Evolutionary conservation across 2,888 invertebrate genomes (phyloP).

Genomic region (Alcis repandata): DNA sequence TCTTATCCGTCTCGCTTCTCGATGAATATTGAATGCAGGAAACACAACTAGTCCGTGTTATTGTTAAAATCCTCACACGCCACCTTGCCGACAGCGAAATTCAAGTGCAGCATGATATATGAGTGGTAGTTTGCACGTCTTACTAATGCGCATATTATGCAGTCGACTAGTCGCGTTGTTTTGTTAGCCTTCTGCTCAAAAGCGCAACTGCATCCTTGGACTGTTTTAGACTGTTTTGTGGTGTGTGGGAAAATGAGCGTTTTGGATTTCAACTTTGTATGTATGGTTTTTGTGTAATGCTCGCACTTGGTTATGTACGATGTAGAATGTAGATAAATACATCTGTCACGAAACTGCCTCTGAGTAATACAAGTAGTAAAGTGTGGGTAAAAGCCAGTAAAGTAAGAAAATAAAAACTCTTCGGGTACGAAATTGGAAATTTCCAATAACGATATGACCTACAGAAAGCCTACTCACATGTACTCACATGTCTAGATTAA

Average conservation of each 20-base stretch:
- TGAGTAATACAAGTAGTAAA: too few relatives aligned
- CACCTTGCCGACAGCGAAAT: slow-evolving; percentile 17
- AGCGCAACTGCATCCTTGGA: slow-evolving; percentile 26
- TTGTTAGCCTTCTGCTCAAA: slow-evolving; percentile 29
- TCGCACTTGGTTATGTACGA: neutral
- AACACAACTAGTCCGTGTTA: slow-evolving; percentile 10
- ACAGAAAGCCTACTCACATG: too few relatives aligned
- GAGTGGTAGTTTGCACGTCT: slow-evolving; percentile 25
- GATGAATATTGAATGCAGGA: neutral
- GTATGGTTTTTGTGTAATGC: neutral
- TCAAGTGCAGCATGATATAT: slow-evolving; percentile 18
- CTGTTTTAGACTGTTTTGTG: neutral
- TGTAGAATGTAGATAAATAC: too few relatives aligned
- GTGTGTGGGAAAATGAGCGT: neutral
- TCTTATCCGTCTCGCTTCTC: too few relatives aligned
- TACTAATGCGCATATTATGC: slow-evolving; percentile 33
- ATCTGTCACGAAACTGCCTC: too few relatives aligned
- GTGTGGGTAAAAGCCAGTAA: too few relatives aligned
- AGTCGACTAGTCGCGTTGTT: slow-evolving; percentile 24
- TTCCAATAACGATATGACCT: too few relatives aligned
- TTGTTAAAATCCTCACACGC: slow-evolving; percentile 22
- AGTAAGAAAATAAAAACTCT: too few relatives aligned
- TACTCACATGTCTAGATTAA: too few relatives aligned
- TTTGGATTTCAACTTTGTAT: neutral
- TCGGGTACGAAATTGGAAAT: too few relatives aligned